These are phyloP conservation scores for Ostrea edulis DNA, from an alignment of 1,140 invertebrate species.

Conservation along the genomic window DNA sequence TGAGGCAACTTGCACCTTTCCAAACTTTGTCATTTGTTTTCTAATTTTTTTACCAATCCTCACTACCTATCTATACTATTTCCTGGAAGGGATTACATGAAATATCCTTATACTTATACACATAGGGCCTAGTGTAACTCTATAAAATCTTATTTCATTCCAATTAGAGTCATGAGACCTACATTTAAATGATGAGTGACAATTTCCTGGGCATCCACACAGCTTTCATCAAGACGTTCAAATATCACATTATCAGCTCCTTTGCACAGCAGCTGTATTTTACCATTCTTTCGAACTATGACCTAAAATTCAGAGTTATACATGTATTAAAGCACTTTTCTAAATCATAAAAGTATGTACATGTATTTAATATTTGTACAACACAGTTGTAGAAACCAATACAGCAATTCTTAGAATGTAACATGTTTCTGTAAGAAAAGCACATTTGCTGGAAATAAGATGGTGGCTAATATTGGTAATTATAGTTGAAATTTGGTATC, in stretches of 20 bases:
- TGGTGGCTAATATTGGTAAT: background rate
- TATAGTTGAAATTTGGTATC: background rate
- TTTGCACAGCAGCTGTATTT: conserved; percentile 96
- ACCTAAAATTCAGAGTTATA: conserved; percentile 79
- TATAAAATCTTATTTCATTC: too few species aligned
- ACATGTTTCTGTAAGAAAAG: background rate
- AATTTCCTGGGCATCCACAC: conserved; percentile 75
- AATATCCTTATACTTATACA: too few species aligned
- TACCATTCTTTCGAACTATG: conserved; percentile 91
- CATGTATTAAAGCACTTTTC: too few species aligned
- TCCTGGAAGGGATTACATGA: too few species aligned
- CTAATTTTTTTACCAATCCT: too few species aligned
- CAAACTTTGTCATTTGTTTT: too few species aligned
- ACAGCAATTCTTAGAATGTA: background rate
- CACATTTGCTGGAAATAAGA: background rate
- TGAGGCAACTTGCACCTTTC: too few species aligned
- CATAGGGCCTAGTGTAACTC: too few species aligned
- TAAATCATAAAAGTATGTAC: too few species aligned
- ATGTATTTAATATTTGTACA: too few species aligned
- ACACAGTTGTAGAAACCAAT: background rate
- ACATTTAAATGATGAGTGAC: conserved; percentile 97
- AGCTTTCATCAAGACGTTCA: conserved; percentile 87
- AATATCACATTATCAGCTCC: conserved; percentile 99
- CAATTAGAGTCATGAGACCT: conserved; percentile 77
- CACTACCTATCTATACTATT: too few species aligned